Evolutionary conservation across 2,797 vertebrate genomes (phyloP).

Genomic region (Cryptoprocta ferox): DNA sequence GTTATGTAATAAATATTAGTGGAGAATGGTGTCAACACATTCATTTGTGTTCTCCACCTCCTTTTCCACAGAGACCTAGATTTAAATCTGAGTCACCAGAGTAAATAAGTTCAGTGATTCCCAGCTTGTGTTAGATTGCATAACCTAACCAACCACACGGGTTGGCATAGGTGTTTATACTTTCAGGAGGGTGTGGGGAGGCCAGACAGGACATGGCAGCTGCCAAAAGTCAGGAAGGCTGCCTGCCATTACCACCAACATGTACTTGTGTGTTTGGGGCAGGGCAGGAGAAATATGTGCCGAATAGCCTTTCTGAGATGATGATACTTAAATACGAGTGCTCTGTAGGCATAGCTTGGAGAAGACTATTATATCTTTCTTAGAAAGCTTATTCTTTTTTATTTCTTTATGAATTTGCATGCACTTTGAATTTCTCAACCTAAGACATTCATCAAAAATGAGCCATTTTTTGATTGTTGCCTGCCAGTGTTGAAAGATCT

Average conservation of each 20-base stretch:
- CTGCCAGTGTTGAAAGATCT: background rate
- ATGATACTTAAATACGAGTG: background rate
- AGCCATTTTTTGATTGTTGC: background rate
- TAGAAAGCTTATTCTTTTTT: background rate
- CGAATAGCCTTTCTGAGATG: background rate
- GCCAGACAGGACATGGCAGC: background rate
- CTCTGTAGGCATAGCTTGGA: background rate
- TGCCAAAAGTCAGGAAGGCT: background rate
- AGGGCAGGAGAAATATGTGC: background rate
- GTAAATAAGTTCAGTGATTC: slow-evolving; percentile 6
- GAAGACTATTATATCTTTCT: background rate
- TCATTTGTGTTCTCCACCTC: background rate
- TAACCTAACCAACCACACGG: background rate
- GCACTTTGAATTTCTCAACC: background rate
- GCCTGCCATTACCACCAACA: accelerated
- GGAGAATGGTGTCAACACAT: slow-evolving; percentile 2
- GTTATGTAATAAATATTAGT: slow-evolving; percentile 29
- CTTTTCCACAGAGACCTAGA: slow-evolving; percentile 54
- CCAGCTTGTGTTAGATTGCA: slow-evolving; percentile 28
- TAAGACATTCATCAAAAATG: background rate
- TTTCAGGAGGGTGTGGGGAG: background rate
- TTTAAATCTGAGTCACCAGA: slow-evolving; percentile 62
- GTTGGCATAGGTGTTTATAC: background rate
- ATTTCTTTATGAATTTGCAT: background rate
- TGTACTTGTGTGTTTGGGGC: background rate